phyloP scores from a whole-genome alignment of 2,113 vertebrate species.

The Alethe diademata region DNA sequence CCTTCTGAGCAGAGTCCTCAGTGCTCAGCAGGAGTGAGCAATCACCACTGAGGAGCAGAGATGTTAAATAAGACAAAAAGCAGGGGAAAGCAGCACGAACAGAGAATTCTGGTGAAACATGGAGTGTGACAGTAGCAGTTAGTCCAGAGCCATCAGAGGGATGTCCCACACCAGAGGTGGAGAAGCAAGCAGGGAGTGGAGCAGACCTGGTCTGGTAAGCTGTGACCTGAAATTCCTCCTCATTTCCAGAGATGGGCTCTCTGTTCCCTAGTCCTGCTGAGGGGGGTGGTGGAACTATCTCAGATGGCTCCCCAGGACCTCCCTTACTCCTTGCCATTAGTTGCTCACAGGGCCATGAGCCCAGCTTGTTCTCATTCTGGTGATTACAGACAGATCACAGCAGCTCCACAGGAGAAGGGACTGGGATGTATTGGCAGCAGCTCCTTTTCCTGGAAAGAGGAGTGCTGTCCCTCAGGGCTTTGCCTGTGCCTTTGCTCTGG shows the following conservation, averaged over 20 bases:
- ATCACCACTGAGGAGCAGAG: background rate
- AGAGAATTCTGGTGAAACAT: background rate
- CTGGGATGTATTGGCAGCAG: background rate
- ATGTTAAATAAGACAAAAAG: background rate
- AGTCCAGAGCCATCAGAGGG: background rate
- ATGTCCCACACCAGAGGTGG: background rate
- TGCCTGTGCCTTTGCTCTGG: background rate
- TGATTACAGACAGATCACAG: background rate
- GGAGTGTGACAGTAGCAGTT: background rate
- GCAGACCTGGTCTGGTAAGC: background rate
- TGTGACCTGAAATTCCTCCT: background rate
- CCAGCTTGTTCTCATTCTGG: background rate
- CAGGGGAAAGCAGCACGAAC: background rate
- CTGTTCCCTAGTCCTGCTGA: background rate
- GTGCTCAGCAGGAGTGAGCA: background rate
- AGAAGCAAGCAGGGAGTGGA: background rate
- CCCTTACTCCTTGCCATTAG: background rate
- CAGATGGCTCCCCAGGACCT: background rate
- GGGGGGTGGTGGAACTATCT: background rate
- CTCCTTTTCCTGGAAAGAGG: background rate
- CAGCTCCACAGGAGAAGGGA: rapidly evolving
- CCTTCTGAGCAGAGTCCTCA: background rate
- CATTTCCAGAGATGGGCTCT: background rate
- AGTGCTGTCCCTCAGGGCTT: background rate
- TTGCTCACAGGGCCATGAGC: background rate